Evolutionary conservation across 2,888 invertebrate species (phyloP), one percentile per base, ranked within the genome.

Genomic region (Hyposoter didymator): DNA sequence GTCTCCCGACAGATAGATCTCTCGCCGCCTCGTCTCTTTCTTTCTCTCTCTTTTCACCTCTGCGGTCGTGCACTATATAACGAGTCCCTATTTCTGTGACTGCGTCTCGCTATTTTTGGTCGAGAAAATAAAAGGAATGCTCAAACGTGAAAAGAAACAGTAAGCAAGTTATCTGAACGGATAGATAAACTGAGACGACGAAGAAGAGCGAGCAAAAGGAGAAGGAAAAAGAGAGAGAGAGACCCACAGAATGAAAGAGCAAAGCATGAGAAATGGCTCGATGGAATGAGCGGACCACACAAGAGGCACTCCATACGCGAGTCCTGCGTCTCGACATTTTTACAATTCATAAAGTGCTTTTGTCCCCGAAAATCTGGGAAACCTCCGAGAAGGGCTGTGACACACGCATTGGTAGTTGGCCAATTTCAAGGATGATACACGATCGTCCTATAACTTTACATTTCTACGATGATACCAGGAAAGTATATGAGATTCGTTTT

Each of bases 261-360:
- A 73, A 83, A 73, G 73, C 43, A 84, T 70, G 75, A 81, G 74
- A 74, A 74, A 84, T 70, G 84, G 69, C 45, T 64, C 49, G 80
- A 73, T 59, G 73, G 81, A 84, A 83, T 49, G 84, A 85, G 85
- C 78, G 84, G 88, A 88, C 87, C 88, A 89, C 89, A 90, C 89
- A 88, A 84, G 88, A 88, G 84, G 88, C 83, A 78, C 80, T 79
- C 85, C 80, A 79, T 84, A 82, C 84, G 73, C 84, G 85, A 85
- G 82, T 80, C 73, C 82, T 79, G 76, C 78, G 47, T 82, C 81
- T 87, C 69, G 84, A 84, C 84, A 87, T 90, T 91, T 90, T 90
- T 90, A 90, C 90, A 89, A 90, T 90, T 90, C 90, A 90, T 90
- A 90, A 90, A 90, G 90, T 91, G 90, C 90, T 90, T 85, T 91